These are phyloP conservation scores for Psix sp. DNA, from an alignment of 1,140 invertebrate species.

Conservation along the genomic window DNA sequence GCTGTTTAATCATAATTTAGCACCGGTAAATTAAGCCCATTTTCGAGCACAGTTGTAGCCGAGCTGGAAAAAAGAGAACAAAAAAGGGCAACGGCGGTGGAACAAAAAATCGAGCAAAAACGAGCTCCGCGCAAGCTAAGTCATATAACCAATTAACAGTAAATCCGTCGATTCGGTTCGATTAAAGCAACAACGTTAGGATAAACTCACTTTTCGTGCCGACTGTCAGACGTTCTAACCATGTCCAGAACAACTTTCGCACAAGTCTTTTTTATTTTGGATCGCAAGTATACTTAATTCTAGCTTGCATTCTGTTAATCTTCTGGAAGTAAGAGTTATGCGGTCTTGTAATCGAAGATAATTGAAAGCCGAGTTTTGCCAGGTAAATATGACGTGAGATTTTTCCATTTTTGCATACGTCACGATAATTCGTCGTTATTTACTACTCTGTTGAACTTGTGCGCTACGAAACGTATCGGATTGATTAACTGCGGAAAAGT, in stretches of 20 bases:
- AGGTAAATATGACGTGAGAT: constrained; percentile 11
- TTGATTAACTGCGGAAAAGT: constrained; percentile 45
- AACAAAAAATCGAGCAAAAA: constrained; percentile 32
- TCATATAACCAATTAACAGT: constrained; percentile 65
- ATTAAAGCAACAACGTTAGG: too few relatives aligned
- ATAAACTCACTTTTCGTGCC: too few relatives aligned
- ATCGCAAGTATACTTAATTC: too few relatives aligned
- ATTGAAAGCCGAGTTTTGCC: constrained; percentile 4
- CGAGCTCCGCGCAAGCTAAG: constrained; percentile 46
- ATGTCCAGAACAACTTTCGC: too few relatives aligned
- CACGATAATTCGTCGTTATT: constrained; percentile 28
- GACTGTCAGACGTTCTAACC: too few relatives aligned
- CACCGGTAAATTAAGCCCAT: constrained; percentile 66
- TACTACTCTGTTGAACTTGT: constrained; percentile 34
- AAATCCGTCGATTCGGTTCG: constrained; percentile 67
- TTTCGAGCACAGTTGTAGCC: constrained; percentile 46
- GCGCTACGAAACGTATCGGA: constrained; percentile 38
- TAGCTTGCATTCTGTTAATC: too few relatives aligned
- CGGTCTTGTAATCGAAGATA: too few relatives aligned
- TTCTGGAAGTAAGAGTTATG: too few relatives aligned
- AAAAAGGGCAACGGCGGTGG: too few relatives aligned
- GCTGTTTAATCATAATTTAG: constrained; percentile 69
- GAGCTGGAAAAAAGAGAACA: too few relatives aligned
- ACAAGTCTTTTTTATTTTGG: too few relatives aligned
- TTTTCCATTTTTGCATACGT: constrained; percentile 10